Conservation (phyloP, 2,888 invertebrate genomes). For the Cistogaster globosa region DNA sequence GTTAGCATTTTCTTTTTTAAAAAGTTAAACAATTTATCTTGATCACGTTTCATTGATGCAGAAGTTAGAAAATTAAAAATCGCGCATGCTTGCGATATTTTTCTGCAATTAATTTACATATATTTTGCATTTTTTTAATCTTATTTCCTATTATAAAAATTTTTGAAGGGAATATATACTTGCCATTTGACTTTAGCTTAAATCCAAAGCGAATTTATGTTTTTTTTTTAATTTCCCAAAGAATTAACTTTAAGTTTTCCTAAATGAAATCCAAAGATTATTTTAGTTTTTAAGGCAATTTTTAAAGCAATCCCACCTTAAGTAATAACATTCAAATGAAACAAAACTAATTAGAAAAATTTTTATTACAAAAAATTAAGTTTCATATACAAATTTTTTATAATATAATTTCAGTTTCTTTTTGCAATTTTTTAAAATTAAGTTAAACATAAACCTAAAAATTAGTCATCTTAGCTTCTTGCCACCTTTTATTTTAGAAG, state of each 20-base stretch:
- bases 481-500: slow-evolving; percentile 47
- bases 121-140: background rate
- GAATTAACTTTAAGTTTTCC: slow-evolving; percentile 61
- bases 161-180: slow-evolving; percentile 30
- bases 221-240: slow-evolving; percentile 51
- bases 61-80: background rate
- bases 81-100: slow-evolving; percentile 7
- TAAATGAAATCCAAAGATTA: slow-evolving; percentile 67
- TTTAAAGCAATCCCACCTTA: slow-evolving; percentile 41
- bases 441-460: background rate
- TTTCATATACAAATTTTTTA: background rate
- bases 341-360: slow-evolving; percentile 38
- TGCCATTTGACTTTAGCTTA: slow-evolving; percentile 61
- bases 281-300: slow-evolving; percentile 25
- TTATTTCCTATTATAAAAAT: slow-evolving; percentile 1
- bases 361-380: background rate
- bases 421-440: background rate
- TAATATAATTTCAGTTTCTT: background rate
- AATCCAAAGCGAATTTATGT: slow-evolving; percentile 34
- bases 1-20: slow-evolving; percentile 56
- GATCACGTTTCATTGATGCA: background rate
- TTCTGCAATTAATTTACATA: background rate
- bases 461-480: slow-evolving; percentile 26
- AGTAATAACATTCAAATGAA: slow-evolving; percentile 12
- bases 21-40: background rate